Conservation (phyloP, 2,113 vertebrate genomes). For the Centropus unirufus region DNA sequence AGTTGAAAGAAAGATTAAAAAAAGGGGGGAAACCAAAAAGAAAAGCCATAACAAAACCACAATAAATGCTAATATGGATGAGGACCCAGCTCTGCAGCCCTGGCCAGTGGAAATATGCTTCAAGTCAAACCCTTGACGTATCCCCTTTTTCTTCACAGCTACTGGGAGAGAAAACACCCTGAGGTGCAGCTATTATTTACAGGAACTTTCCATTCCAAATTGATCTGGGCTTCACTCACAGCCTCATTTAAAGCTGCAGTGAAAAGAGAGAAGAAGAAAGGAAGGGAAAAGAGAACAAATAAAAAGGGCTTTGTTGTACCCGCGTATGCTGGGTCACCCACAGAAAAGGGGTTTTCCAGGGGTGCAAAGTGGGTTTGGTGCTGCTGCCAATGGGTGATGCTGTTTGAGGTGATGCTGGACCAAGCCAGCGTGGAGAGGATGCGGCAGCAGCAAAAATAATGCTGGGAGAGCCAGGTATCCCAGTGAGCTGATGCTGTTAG, state of each 20-base stretch:
- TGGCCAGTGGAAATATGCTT: conserved; percentile 9
- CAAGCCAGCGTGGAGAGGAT: fast-evolving
- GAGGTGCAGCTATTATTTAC: conserved; percentile 16
- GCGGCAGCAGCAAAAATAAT: neutral
- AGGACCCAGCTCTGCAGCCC: neutral
- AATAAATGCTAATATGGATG: neutral
- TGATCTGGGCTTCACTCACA: fast-evolving
- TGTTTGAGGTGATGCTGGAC: neutral
- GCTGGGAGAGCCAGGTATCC: neutral
- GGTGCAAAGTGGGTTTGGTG: neutral
- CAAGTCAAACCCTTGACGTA: neutral
- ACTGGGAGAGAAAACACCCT: conserved; percentile 15
- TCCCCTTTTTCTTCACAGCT: neutral
- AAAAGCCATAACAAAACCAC: conserved; percentile 2
- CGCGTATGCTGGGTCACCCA: fast-evolving
- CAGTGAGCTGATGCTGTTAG: fast-evolving
- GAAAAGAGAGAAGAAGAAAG: neutral
- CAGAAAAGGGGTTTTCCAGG: neutral
- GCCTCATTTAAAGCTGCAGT: neutral
- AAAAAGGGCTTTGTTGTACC: neutral
- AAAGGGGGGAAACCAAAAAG: neutral
- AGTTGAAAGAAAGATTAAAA: neutral
- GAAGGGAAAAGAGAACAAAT: neutral
- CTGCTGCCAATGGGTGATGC: neutral
- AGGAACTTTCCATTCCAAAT: conserved; percentile 4